Base-by-base conservation (phyloP, 2,113 vertebrate genomes). In the Corythoichthys intestinalis region DNA sequence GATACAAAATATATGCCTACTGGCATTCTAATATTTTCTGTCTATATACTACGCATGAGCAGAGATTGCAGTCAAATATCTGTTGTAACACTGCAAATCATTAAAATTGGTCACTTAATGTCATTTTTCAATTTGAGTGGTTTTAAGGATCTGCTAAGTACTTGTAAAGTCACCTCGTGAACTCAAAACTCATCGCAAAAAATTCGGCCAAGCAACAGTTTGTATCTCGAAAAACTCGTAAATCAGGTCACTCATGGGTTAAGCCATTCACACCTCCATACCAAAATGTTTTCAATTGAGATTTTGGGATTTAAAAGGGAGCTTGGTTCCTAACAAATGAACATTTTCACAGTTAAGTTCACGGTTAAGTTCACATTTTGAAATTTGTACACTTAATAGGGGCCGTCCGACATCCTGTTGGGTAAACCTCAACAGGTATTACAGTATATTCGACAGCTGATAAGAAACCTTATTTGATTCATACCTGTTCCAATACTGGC, bases 401-500 rank as follows among this genome's bases (percentile, higher is more conserved):
- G 4, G 38, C n/a, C 46, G 20, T 28, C 20, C 28, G 4, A 47
- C 17, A 28, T 63, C 61, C 61, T 63, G 20, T 63, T 14, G 12
- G 2, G 44, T 63, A 34, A 46, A 63, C 61, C 11, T 63, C n/a
- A 47, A 28, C 5, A 63, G 41, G 41, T 46, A 46, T 44, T 44
- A 8, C 41, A 44, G 7, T 63, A 13, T 28, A 28, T 41, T 20
- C 59, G 15, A 61, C 38, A 44, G 59, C n/a, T 61, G 20, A 58
- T 35, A 28, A 62, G 39, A 63, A 47, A 47, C 2, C n/a, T 28
- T 6, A 2, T 47, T 63, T 63, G n/a, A 63, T n/a, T 46, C n/a
- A 46, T 17, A 63, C n/a, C 61, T 59, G 37, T 28, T 39, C 49
- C 54, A 60, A 14, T 61, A 71, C 28, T 79, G 62, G 58, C 41